Evolutionary conservation across 2,888 invertebrate species (phyloP), one percentile per base, ranked within the genome.

Genomic region (Rhagonycha lutea): DNA sequence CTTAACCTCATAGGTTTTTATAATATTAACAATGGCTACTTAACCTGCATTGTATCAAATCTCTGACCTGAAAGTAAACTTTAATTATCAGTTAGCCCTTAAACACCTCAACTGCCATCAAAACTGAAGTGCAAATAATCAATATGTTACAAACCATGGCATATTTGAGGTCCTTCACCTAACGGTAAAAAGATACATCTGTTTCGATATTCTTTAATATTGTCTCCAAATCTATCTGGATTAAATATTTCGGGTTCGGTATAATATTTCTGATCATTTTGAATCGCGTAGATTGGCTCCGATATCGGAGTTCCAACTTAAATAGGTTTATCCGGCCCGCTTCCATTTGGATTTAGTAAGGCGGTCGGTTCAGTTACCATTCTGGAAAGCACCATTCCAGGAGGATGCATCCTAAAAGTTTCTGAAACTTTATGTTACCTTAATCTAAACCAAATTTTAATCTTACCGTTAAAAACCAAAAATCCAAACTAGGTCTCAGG

Each of bases 241-340:
- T 86, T 83, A 78, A 87, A 89, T 72, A 81, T 82, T 14, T 86
- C 82, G 0, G 89, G 88, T 14, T 88, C 83, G 1, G 86, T 84
- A 75, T 84, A 89, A 82, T 86, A 85, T 63, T 86, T 82, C 0
- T 83, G 80, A 80, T 88, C 87, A 26, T 77, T 80, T 62, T 88
- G 88, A 1, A 89, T 62, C 0, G 82, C 85, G 47, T 79, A 74
- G 0, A 85, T 32, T 0, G 88, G 87, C 5, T 88, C 78, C 2
- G 83, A 67, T 1, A 88, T 81, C 0, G 82, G 61, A 18, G 83
- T 85, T 11, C 87, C 88, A 29, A 77, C 47, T 69, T 83, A 81
- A 14, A 86, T 75, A 14, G 71, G 78, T 0, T 84, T 76, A 10
- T 78, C 74, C 7, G 79, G 75, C 11, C 77, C 79, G 5, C 75